These are phyloP conservation scores for Glaucopsyche alexis DNA, from an alignment of 2,888 invertebrate genomes.

Conservation along the genomic window DNA sequence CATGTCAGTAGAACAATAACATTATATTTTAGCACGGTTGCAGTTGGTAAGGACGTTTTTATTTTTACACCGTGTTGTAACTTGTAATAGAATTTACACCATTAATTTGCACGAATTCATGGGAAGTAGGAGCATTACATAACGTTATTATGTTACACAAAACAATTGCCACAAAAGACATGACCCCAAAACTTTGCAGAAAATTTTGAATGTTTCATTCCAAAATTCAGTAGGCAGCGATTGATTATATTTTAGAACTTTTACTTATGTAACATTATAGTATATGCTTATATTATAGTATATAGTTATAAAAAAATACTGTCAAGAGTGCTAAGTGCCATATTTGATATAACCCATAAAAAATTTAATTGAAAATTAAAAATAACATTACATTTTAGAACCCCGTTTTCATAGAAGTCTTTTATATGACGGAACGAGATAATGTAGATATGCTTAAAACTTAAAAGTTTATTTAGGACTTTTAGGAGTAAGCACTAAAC, in stretches of 20 bases:
- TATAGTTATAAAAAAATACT: no score
- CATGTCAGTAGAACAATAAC: no score
- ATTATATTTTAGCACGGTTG: no score
- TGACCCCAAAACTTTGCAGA: neutral
- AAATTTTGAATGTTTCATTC: neutral
- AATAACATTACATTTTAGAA: neutral
- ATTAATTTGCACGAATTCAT: slow-evolving; percentile 14
- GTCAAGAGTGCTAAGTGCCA: no score
- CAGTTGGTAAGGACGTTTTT: neutral
- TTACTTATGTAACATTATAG: neutral
- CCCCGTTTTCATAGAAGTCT: neutral
- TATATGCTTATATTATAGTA: no score
- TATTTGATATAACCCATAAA: neutral
- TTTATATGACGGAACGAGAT: neutral
- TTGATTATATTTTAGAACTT: neutral
- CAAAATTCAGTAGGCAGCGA: neutral
- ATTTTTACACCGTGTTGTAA: slow-evolving; percentile 5
- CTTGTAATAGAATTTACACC: neutral
- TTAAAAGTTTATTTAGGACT: no score
- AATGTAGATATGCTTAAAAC: no score
- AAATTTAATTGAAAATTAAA: no score
- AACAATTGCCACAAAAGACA: slow-evolving; percentile 11
- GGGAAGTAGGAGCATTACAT: neutral
- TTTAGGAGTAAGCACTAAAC: no score
- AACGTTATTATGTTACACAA: neutral